A percentile compares a stretch with the other conserved stretches of the same genome.
Evolutionary conservation across 1,140 invertebrate species (phyloP).

Genomic region (Hirudo medicinalis): DNA sequence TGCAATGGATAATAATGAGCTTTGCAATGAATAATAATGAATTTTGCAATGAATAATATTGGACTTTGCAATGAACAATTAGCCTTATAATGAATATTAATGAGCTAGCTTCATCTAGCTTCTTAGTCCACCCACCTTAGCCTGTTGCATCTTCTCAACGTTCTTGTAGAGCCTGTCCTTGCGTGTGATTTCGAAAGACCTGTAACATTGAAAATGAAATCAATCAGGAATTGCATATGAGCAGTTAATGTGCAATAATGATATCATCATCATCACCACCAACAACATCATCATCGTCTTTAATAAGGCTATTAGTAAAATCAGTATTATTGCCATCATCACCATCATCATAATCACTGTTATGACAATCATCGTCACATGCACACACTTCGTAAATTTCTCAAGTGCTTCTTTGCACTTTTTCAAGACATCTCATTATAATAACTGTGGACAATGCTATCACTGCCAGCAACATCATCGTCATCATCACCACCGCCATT

Average conservation of each 20-base stretch:
- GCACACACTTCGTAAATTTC: not conserved
- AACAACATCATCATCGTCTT: not conserved
- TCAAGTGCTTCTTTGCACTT: not conserved
- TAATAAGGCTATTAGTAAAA: not conserved
- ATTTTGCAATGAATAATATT: not conserved
- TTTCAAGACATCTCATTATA: not conserved
- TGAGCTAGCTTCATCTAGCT: too few species aligned
- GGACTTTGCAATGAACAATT: not conserved
- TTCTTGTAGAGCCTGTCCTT: constrained; percentile 44
- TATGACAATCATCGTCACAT: not conserved
- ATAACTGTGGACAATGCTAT: not conserved
- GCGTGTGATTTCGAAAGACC: constrained; percentile 53
- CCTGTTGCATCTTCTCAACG: constrained; percentile 63
- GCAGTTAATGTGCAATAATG: not conserved
- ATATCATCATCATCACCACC: not conserved
- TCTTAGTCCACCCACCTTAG: constrained; percentile 40
- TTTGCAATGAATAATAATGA: too few species aligned
- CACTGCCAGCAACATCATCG: not conserved
- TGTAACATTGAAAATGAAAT: constrained; percentile 30
- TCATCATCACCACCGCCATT: not conserved
- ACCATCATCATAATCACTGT: not conserved
- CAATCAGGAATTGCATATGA: not conserved
- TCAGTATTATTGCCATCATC: not conserved
- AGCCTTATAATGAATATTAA: not conserved
- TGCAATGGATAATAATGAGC: not conserved